Conservation (phyloP, 1,140 invertebrate species). For the Drosophila sucinea region DNA sequence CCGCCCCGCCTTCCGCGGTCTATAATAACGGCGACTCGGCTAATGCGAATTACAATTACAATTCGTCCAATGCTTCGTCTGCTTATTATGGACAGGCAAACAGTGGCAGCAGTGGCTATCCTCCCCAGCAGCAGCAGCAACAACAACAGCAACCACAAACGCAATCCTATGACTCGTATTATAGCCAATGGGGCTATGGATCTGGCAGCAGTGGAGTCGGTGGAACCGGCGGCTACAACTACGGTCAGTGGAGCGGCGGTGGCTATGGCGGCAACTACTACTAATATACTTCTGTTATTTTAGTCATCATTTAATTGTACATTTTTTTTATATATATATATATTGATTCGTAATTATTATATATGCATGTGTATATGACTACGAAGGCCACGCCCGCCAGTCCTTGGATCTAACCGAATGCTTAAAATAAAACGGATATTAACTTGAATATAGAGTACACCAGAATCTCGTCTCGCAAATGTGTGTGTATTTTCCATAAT, state of each 20-base stretch:
- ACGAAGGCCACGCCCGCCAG: slow-evolving; percentile 8
- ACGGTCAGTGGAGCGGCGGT: slow-evolving; percentile 88
- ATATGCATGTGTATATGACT: slow-evolving; percentile 32
- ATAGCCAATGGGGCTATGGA: slow-evolving; percentile 89
- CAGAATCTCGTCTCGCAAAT: neutral
- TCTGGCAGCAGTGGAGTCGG: slow-evolving; percentile 84
- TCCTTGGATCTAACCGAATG: slow-evolving; percentile 13
- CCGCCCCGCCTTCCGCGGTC: slow-evolving; percentile 39
- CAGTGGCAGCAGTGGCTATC: slow-evolving; percentile 83
- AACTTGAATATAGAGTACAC: neutral
- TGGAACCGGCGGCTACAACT: slow-evolving; percentile 84
- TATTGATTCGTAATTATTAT: slow-evolving; percentile 54
- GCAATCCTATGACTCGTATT: slow-evolving; percentile 87
- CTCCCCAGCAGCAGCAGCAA: slow-evolving; percentile 85
- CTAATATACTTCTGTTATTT: slow-evolving; percentile 3
- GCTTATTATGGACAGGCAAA: slow-evolving; percentile 85
- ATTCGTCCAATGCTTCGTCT: slow-evolving; percentile 83
- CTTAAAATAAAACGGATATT: slow-evolving; percentile 12
- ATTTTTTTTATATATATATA: slow-evolving; percentile 65
- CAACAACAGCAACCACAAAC: slow-evolving; percentile 85
- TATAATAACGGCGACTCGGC: slow-evolving; percentile 74
- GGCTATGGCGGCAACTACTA: slow-evolving; percentile 83
- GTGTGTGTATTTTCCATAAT: neutral
- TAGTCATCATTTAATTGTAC: slow-evolving; percentile 31
- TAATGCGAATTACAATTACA: slow-evolving; percentile 66